A percentile compares a stretch with the other conserved stretches of the same genome.
Evolutionary conservation across 2,113 vertebrate genomes (phyloP).

Genomic region (Chaenogobius annularis): DNA sequence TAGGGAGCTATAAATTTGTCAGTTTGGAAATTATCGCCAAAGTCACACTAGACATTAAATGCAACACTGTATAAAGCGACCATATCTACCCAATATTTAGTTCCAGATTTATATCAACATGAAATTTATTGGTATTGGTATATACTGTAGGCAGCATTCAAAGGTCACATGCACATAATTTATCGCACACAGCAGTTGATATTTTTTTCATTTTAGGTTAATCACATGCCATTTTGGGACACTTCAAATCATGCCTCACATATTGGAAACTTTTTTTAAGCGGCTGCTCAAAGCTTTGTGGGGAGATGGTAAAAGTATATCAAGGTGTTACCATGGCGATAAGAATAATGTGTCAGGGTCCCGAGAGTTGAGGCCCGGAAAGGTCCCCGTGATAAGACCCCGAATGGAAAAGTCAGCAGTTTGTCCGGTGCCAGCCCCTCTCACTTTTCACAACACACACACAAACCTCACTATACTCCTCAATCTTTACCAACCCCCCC

Average conservation of each 20-base stretch:
- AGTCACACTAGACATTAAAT: conserved; percentile 6
- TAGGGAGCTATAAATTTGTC: conserved; percentile 4
- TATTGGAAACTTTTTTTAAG: conserved; percentile 57
- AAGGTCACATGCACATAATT: conserved; percentile 24
- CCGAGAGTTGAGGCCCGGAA: conserved; percentile 58
- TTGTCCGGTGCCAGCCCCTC: conserved; percentile 64
- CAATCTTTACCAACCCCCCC: conserved; percentile 22
- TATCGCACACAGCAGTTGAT: conserved; percentile 35
- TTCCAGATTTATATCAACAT: conserved; percentile 20
- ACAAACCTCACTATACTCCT: conserved; percentile 20
- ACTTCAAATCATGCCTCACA: conserved; percentile 46
- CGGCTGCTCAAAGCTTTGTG: conserved; percentile 55
- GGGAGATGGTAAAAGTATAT: conserved; percentile 54
- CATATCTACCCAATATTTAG: conserved; percentile 5
- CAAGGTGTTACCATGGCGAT: conserved; percentile 72
- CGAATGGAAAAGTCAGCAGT: conserved; percentile 73
- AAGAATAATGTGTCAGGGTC: conserved; percentile 66
- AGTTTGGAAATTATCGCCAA: conserved; percentile 8
- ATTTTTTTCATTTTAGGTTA: conserved; percentile 57
- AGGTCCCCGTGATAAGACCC: conserved; percentile 67
- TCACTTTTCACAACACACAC: conserved; percentile 42
- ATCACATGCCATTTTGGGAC: conserved; percentile 52
- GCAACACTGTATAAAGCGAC: conserved; percentile 2
- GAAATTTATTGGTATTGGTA: conserved; percentile 18
- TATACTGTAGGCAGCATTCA: conserved; percentile 5